Evolutionary conservation across 2,797 vertebrate genomes (phyloP).

Genomic region (Pangasius mekongensis): DNA sequence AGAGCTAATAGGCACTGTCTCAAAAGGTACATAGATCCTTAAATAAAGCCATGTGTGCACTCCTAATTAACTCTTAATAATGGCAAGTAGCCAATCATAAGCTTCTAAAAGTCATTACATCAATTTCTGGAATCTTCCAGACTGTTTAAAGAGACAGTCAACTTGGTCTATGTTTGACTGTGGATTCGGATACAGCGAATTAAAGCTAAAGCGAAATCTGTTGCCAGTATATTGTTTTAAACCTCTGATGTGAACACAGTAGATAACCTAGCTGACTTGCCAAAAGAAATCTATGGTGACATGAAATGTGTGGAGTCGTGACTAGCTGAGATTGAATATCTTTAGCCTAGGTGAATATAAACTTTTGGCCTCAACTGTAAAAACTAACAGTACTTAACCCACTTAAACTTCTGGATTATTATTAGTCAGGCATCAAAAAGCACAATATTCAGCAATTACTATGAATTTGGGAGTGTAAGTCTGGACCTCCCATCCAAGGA

Average conservation of each 20-base stretch:
- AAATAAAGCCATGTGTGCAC: background rate
- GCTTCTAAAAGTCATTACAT: background rate
- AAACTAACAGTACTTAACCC: background rate
- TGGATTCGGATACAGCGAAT: background rate
- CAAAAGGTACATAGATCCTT: background rate
- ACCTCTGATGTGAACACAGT: background rate
- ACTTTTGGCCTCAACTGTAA: background rate
- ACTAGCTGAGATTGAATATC: background rate
- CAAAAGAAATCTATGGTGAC: background rate
- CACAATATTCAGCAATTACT: background rate
- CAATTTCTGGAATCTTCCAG: background rate
- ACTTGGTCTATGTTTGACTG: background rate
- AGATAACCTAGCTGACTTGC: background rate
- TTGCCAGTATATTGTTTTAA: background rate
- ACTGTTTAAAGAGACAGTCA: background rate
- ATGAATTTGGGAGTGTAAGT: slow-evolving; percentile 2
- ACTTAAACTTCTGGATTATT: background rate
- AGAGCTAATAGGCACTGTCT: background rate
- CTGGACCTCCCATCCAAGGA: background rate
- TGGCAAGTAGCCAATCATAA: background rate
- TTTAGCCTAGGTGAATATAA: background rate
- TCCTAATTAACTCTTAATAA: background rate
- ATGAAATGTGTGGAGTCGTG: background rate
- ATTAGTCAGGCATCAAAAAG: background rate
- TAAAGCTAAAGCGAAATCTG: background rate